Conservation (phyloP, 2,888 invertebrate genomes). For the Melieria omissa region DNA sequence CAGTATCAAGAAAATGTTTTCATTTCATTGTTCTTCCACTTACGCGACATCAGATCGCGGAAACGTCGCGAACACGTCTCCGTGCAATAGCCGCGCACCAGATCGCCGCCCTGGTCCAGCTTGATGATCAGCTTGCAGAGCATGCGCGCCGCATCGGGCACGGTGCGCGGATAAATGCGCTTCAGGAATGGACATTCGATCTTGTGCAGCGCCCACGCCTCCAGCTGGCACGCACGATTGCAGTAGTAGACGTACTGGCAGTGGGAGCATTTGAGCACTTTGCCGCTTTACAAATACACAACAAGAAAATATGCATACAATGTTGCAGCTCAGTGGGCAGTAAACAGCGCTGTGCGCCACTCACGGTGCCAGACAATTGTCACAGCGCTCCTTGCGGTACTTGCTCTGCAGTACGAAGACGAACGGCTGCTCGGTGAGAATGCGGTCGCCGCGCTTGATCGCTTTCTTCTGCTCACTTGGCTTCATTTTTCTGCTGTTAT, state of each 20-base stretch:
- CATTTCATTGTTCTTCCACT: constrained; percentile 63
- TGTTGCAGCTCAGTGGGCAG: background rate
- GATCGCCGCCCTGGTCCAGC: constrained; percentile 74
- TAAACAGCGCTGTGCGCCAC: constrained; percentile 47
- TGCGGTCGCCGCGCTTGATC: constrained; percentile 71
- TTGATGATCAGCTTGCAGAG: constrained; percentile 78
- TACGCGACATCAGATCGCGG: constrained; percentile 91
- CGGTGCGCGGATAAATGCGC: constrained; percentile 75
- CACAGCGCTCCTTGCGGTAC: constrained; percentile 77
- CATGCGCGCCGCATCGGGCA: constrained; percentile 86
- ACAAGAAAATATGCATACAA: background rate
- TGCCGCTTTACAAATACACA: constrained; percentile 68
- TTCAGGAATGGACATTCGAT: constrained; percentile 83
- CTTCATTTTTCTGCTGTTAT: constrained; percentile 38
- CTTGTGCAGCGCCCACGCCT: constrained; percentile 86
- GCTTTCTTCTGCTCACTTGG: constrained; percentile 27
- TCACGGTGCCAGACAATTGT: constrained; percentile 81
- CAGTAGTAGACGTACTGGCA: constrained; percentile 89
- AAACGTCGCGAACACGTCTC: constrained; percentile 79
- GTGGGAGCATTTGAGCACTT: constrained; percentile 82
- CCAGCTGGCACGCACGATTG: constrained; percentile 80
- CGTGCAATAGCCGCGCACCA: constrained; percentile 76
- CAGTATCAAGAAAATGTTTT: too few species aligned
- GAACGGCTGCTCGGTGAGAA: constrained; percentile 81
- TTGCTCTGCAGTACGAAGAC: constrained; percentile 78